A percentile compares a stretch with the other conserved stretches of the same genome.
phyloP scores from a whole-genome alignment of 1,140 invertebrate species.

The Anastatus disparis region DNA sequence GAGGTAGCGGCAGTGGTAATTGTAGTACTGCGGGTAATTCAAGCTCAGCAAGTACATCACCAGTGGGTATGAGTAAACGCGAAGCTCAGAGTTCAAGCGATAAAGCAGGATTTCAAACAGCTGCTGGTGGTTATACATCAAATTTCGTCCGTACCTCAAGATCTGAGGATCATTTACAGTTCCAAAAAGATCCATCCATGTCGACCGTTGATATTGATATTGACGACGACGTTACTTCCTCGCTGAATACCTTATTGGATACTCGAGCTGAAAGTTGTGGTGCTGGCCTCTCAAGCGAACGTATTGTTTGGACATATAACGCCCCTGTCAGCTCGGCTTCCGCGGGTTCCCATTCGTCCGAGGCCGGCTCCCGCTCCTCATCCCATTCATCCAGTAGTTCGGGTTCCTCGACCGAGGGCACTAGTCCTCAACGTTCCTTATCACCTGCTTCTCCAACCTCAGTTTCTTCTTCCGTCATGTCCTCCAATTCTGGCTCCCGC shows the following conservation, averaged over 20 bases:
- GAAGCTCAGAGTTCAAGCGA: slow-evolving; percentile 51
- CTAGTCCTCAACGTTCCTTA: slow-evolving; percentile 74
- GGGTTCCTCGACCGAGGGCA: slow-evolving; percentile 73
- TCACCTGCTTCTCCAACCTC: slow-evolving; percentile 85
- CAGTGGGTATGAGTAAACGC: slow-evolving; percentile 66
- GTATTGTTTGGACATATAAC: slow-evolving; percentile 93
- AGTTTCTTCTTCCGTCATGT: slow-evolving; percentile 87
- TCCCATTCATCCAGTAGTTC: slow-evolving; percentile 67
- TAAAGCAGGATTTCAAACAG: no score
- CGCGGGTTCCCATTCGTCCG: slow-evolving; percentile 46
- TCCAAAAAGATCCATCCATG: slow-evolving; percentile 78
- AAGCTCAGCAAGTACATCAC: slow-evolving; percentile 70
- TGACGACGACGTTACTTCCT: slow-evolving; percentile 92
- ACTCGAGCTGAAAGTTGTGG: slow-evolving; percentile 78
- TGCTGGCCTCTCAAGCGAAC: slow-evolving; percentile 67
- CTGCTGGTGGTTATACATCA: slow-evolving; percentile 33
- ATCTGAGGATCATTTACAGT: slow-evolving; percentile 87
- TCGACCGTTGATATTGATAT: slow-evolving; percentile 89
- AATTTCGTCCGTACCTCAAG: slow-evolving; percentile 79
- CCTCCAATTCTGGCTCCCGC: slow-evolving; percentile 72
- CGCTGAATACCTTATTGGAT: slow-evolving; percentile 88
- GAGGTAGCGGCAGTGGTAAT: not conserved
- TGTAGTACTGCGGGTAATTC: no score
- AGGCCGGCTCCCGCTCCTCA: slow-evolving; percentile 66
- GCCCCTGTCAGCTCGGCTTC: slow-evolving; percentile 71